Evolutionary conservation across 2,888 invertebrate species (phyloP), one percentile per base, ranked within the genome.

Genomic region (Drosophila hamatofila): DNA sequence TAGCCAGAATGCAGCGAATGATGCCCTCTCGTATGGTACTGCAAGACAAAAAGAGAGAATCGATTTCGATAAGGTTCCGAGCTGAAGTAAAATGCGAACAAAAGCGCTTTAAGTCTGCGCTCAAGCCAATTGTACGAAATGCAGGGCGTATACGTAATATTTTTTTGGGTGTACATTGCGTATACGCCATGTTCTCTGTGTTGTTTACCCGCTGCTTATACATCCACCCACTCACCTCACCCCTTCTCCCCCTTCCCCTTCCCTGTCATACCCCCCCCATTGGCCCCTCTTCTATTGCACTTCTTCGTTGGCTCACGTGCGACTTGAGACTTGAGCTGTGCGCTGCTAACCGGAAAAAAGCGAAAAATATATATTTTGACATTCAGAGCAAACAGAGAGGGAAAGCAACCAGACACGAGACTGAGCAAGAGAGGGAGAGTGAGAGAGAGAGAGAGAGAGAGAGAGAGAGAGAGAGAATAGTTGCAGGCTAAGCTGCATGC

Each of bases 1-100:
- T 96, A 27, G 96, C 96, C 72, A 96, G 93, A 81, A 96, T 96
- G 92, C 96, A 96, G 64, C 96, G 93, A 81, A 97, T 96, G 90
- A 97, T 96, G 58, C 96, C 96, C 90, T 96, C 96, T 66, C 96
- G 94, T 39, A 96, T 95, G 82, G 94, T 94, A 88, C 94, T 93
- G 84, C 67, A 93, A 30, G 12, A 2, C 2, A 37, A n/a, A 8
- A 2, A 6, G 5, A n/a, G 8, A 46, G n/a, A 12, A 30, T 11
- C 11, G 27, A 48, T 23, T 44, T 44, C 23, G 23, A 7, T 2
- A 44, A 2, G 35, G 35, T n/a, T 48, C 7, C 2, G 1, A n/a
- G 4, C 18, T 18, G 0, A 3, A 27, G n/a, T 5, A 1, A 3
- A 23, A 23, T 21, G 42, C 7, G 44, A 23, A 7, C n/a, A 27